phyloP scores from a whole-genome alignment of 2,113 vertebrate species.

The Eudyptes chrysolophus region DNA sequence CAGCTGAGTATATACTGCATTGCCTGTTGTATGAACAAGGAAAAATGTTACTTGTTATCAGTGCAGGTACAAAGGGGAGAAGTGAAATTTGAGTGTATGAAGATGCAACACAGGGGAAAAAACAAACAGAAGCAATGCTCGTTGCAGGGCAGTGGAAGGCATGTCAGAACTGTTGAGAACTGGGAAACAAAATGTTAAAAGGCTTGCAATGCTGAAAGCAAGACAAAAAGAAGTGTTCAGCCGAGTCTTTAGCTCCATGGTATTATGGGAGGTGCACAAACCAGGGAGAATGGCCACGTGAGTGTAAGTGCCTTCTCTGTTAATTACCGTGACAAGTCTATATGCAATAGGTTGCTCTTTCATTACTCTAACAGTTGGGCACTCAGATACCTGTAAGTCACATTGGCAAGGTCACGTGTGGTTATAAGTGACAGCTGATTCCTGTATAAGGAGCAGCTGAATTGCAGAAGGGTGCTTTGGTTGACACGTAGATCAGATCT shows the following conservation, averaged over 20 bases:
- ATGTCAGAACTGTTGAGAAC: neutral
- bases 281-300: neutral
- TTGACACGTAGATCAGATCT: neutral
- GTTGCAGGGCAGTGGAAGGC: neutral
- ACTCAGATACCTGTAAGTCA: neutral
- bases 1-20: neutral
- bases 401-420: neutral
- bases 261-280: neutral
- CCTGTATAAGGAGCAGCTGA: neutral
- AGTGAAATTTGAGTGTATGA: neutral
- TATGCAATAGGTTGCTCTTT: neutral
- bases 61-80: neutral
- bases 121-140: neutral
- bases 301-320: neutral
- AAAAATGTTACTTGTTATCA: neutral
- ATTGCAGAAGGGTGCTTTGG: neutral
- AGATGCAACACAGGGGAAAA: rapidly evolving
- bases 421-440: neutral
- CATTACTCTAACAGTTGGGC: neutral
- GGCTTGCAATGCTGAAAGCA: neutral
- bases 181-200: neutral
- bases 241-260: neutral
- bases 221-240: neutral
- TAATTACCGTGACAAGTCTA: neutral
- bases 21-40: neutral